Percentiles rank a stretch among this genome's conserved stretches.
These are phyloP conservation scores for Phymatocera aterrima DNA, from an alignment of 2,888 invertebrate genomes.

Conservation along the genomic window DNA sequence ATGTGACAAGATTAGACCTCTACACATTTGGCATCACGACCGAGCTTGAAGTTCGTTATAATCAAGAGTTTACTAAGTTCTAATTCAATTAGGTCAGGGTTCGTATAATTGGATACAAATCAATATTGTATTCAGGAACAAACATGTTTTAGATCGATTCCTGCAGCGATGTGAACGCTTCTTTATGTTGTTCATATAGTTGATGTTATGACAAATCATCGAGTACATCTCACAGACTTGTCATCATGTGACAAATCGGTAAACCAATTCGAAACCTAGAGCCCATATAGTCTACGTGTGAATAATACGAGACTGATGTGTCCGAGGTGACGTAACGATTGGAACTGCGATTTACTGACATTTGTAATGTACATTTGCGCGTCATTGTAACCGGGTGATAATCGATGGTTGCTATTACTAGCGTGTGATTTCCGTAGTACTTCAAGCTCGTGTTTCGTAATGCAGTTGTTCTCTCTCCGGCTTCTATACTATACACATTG, in stretches of 20 bases:
- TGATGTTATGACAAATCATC: neutral
- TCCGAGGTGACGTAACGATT: neutral
- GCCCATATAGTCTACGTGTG: neutral
- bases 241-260: neutral
- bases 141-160: neutral
- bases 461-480: neutral
- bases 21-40: too few species aligned
- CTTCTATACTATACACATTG: neutral
- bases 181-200: neutral
- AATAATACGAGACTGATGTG: neutral
- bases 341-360: neutral
- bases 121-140: too few species aligned
- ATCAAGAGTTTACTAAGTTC: neutral
- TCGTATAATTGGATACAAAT: neutral
- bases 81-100: neutral
- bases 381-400: conserved; percentile 2
- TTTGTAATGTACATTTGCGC: neutral
- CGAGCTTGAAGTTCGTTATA: neutral
- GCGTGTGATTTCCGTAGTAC: neutral
- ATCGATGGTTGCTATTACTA: neutral
- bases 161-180: neutral
- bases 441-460: neutral
- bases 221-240: neutral
- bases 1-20: too few species aligned
- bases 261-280: neutral